Percentiles rank a stretch among this genome's conserved stretches.
phyloP scores from a whole-genome alignment of 2,888 invertebrate species.

The Parelbella ahira region DNA sequence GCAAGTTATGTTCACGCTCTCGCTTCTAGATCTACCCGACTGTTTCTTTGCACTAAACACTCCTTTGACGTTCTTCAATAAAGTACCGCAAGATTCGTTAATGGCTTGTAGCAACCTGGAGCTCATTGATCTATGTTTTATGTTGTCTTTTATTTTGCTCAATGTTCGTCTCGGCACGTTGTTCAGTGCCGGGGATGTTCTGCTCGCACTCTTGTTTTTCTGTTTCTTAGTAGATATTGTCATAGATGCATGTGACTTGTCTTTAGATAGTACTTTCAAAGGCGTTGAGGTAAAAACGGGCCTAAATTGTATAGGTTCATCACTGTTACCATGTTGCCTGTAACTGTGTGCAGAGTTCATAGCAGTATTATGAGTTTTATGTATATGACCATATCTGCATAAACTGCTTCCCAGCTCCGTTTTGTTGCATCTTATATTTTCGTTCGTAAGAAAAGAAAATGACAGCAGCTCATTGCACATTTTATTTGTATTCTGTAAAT shows the following conservation, averaged over 20 bases:
- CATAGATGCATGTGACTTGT: not conserved
- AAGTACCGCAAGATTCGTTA: slow-evolving; percentile 58
- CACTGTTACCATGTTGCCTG: not conserved
- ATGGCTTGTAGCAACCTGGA: slow-evolving; percentile 52
- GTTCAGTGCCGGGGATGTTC: slow-evolving; percentile 9
- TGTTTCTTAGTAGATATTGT: not conserved
- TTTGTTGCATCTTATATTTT: not conserved
- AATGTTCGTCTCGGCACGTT: slow-evolving; percentile 9
- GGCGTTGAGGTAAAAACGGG: slow-evolving; percentile 55
- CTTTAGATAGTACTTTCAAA: not conserved
- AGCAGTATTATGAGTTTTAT: no score
- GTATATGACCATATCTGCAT: no score
- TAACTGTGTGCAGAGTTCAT: not conserved
- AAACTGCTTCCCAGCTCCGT: not conserved
- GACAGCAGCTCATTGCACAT: not conserved
- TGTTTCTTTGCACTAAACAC: slow-evolving; percentile 47
- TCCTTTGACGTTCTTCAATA: slow-evolving; percentile 56
- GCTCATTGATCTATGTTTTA: slow-evolving; percentile 38
- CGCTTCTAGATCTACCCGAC: not conserved
- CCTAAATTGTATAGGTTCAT: slow-evolving; percentile 37
- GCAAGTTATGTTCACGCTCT: slow-evolving; percentile 13
- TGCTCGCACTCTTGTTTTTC: not conserved
- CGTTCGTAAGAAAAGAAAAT: slow-evolving; percentile 11
- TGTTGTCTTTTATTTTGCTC: slow-evolving; percentile 5
- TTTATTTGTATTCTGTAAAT: not conserved